These are phyloP conservation scores for Valencia hispanica DNA, from an alignment of 2,797 vertebrate genomes.

Conservation along the genomic window DNA sequence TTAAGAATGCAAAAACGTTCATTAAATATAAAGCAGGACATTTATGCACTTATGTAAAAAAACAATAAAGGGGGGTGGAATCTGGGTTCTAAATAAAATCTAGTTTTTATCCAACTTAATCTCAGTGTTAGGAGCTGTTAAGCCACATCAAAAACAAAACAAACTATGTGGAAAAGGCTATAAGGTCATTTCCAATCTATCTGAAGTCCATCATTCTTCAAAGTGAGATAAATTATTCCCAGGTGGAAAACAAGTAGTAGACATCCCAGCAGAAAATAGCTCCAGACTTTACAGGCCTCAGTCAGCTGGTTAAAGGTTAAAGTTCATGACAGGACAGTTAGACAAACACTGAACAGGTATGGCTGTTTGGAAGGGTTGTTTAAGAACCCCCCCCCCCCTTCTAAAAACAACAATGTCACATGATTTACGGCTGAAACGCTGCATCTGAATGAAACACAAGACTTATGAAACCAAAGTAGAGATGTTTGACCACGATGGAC, in stretches of 20 bases:
- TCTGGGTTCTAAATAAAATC: no score
- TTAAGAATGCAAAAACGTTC: no score
- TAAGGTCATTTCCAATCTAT: not conserved
- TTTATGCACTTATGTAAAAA: no score
- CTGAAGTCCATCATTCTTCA: not conserved
- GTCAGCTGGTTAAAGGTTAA: slow-evolving; percentile 1
- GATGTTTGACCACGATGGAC: not conserved
- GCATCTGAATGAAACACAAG: not conserved
- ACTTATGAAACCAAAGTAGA: not conserved
- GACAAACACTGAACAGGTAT: not conserved
- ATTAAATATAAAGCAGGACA: no score
- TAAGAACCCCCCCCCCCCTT: not conserved
- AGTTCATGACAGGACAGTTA: not conserved
- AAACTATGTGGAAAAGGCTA: not conserved
- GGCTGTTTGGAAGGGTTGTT: not conserved
- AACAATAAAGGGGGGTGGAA: no score
- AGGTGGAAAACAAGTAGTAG: not conserved
- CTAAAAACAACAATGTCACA: not conserved
- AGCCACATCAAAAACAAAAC: not conserved
- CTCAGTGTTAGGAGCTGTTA: not conserved
- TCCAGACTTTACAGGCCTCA: not conserved
- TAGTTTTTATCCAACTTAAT: not conserved
- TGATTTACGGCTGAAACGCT: not conserved
- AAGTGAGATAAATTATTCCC: not conserved
- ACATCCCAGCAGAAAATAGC: not conserved